phyloP scores from a whole-genome alignment of 2,113 vertebrate genomes.

The Apaloderma vittatum region DNA sequence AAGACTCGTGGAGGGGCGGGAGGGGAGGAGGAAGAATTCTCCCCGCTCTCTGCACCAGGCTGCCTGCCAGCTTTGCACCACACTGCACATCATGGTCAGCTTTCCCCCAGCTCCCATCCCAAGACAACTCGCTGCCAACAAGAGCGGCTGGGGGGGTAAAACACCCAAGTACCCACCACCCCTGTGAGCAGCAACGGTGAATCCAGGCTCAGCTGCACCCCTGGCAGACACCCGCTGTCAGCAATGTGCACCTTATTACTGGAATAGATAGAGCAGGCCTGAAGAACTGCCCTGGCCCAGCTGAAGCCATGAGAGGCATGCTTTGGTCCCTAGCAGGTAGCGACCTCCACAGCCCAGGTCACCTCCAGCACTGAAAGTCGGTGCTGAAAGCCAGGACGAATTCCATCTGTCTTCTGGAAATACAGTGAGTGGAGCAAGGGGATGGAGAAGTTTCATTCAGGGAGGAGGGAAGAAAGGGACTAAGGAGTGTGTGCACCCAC shows the following conservation, averaged over 20 bases:
- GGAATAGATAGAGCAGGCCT: background rate
- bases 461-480: background rate
- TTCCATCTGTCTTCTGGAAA: background rate
- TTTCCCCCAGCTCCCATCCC: background rate
- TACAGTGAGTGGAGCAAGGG: background rate
- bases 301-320: background rate
- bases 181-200: background rate
- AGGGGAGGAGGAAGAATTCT: background rate
- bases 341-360: background rate
- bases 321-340: background rate
- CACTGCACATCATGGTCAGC: rapidly evolving
- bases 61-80: rapidly evolving
- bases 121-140: background rate
- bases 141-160: background rate
- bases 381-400: background rate
- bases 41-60: background rate
- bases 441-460: background rate
- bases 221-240: background rate
- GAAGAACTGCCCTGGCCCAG: background rate
- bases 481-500: constrained; percentile 9
- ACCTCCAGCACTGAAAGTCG: background rate
- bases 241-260: background rate
- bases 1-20: rapidly evolving
- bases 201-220: background rate
- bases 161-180: rapidly evolving